These are phyloP conservation scores for Trichomalopsis sarcophagae DNA, from an alignment of 1,140 invertebrate genomes.

Conservation along the genomic window DNA sequence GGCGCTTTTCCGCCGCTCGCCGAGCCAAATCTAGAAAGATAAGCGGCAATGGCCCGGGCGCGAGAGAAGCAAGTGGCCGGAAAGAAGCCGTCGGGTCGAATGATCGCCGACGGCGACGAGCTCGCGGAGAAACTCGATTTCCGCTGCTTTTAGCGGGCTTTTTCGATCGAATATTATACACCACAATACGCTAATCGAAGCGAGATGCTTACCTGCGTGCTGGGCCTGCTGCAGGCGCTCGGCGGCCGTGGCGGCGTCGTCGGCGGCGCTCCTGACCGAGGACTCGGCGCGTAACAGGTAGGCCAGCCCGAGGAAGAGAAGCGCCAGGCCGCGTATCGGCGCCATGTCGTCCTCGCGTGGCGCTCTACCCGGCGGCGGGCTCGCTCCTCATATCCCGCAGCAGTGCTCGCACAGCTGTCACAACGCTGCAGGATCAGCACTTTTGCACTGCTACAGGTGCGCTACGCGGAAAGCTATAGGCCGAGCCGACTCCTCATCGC, in stretches of 20 bases:
- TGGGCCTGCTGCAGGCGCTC: conserved; percentile 40
- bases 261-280: conserved; percentile 32
- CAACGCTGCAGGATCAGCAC: background rate
- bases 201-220: conserved; percentile 33
- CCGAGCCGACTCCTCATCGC: background rate
- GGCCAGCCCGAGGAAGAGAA: conserved; percentile 36
- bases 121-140: conserved; percentile 37
- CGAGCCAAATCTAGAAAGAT: conserved; percentile 33
- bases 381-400: background rate
- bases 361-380: background rate
- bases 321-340: background rate
- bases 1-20: conserved; percentile 20
- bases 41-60: background rate
- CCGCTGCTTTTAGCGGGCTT: background rate
- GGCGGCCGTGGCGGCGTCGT: background rate
- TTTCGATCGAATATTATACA: too few species aligned
- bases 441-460: too few species aligned
- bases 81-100: background rate
- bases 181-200: background rate
- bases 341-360: background rate
- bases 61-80: conserved; percentile 33
- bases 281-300: conserved; percentile 58
- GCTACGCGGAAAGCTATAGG: background rate
- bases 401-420: too few species aligned
- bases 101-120: conserved; percentile 10